Base-by-base conservation (phyloP, 2,797 vertebrate genomes). In the Gambusia yucatana region DNA sequence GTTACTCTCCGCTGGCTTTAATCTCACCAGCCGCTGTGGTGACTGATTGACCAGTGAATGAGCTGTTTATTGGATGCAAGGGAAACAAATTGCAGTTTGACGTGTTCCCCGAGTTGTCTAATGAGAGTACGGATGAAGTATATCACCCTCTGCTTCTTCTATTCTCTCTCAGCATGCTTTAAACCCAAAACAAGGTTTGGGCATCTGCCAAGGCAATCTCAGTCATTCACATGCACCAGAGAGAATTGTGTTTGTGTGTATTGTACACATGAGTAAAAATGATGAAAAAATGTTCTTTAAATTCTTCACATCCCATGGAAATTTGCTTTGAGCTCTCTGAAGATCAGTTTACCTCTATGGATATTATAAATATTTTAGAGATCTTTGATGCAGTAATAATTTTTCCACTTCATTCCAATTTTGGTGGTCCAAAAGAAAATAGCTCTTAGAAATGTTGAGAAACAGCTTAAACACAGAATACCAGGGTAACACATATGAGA, bases 61-160 rank as follows among this genome's bases (percentile, higher is more conserved):
- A 96, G 95, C 94, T 94, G 93, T 94, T 96, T 96, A 96, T 96
- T 96, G 96, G 95, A 96, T 96, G 95, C 95, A 95, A 95, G 91
- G 92, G 93, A 96, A 96, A 96, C 95, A 96, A 96, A 96, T 96
- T 95, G 95, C 93, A 85, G 93, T 94, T 95, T 94, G 95, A 95
- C 94, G 90, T 91, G 90, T 94, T 94, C 88, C 93, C 91, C 85
- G 92, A 94, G 91, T 94, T 93, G 91, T 91, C 92, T 95, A 94
- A 96, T 95, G 95, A 95, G 95, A 95, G 92, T 84, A 89, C 77
- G 95, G 94, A 95, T 94, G 94, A 93, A 94, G 93, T 93, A 89
- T 93, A 94, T 89, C 91, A 84, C 93, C 92, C 85, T 93, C 88
- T 85, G 88, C 84, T 81, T 86, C 84, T 77, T 76, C 90, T 86